phyloP scores from a whole-genome alignment of 2,888 invertebrate genomes.

The Noctua comes region DNA sequence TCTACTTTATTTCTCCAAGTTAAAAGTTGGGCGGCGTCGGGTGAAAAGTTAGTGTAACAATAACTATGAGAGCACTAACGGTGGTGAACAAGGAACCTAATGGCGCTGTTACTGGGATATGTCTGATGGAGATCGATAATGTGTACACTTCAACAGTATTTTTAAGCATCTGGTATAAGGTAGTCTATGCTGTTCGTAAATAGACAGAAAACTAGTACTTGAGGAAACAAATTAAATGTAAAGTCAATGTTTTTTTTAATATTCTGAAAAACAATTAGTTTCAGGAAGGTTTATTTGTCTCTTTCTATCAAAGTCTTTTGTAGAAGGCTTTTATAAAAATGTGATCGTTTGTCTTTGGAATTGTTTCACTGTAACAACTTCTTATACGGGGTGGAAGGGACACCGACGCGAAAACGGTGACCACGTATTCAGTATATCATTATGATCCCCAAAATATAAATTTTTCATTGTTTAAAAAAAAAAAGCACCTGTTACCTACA shows the following conservation, averaged over 20 bases:
- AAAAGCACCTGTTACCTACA: too few species aligned
- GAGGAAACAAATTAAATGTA: background rate
- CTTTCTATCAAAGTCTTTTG: too few species aligned
- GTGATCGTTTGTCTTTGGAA: background rate
- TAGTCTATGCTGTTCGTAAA: background rate
- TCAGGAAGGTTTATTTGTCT: background rate
- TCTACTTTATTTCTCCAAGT: conserved; percentile 36
- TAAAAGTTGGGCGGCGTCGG: conserved; percentile 29
- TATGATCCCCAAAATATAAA: too few species aligned
- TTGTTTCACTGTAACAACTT: background rate
- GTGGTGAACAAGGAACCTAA: conserved; percentile 7
- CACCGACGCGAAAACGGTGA: too few species aligned
- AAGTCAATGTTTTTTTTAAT: background rate
- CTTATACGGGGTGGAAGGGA: too few species aligned
- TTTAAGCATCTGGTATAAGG: background rate
- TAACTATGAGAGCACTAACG: conserved; percentile 20
- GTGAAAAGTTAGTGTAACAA: conserved; percentile 35
- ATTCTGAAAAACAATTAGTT: background rate
- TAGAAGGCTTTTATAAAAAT: background rate
- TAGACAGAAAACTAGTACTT: background rate
- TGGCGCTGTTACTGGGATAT: background rate
- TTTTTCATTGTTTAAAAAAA: too few species aligned
- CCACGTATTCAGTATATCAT: too few species aligned
- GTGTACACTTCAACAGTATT: background rate
- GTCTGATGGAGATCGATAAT: background rate